Base-by-base conservation (phyloP, 2,797 vertebrate genomes). In the Ctenopoma multispine region DNA sequence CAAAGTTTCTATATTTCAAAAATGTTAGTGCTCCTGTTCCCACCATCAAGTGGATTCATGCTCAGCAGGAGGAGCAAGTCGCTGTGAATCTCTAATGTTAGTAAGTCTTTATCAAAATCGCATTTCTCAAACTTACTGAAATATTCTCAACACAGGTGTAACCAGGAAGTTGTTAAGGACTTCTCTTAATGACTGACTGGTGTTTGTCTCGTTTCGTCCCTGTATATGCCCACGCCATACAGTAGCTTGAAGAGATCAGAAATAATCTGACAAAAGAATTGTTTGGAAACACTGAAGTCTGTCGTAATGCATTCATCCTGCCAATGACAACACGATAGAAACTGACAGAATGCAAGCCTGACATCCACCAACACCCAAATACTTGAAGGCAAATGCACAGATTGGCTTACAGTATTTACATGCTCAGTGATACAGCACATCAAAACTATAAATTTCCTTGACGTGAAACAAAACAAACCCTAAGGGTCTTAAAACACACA, bases 361-460 rank as follows among this genome's bases (percentile, higher is more conserved):
- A 85, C 75, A 84, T 78, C 62, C 38, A 47, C 56, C 43, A 46
- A 21, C 65, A 61, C 49, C 72, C 51, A 13, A 62, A 67, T 36
- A 77, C 58, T 47, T 53, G 47, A 63, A 83, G 67, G 59, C 69
- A 29, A 55, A 1, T 10, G 29, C 46, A 43, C 61, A 75, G 79
- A 83, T 86, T 65, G 81, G 79, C 66, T 88, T 69, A 49, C 75
- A 61, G 76, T 84, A 51, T 87, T 85, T 87, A 80, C 85, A 74
- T 72, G 72, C 79, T 70, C 67, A 13, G 50, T 63, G 85, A 66
- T 70, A 48, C 74, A 63, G 69, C 62, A 56, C 72, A 73, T 84
- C 78, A 83, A 44, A 89, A 72, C 70, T 71, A 75, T 77, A 66
- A 24, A 67, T 80, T 86, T 60, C 65, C 77, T 63, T 62, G 81